Evolutionary conservation across 1,140 invertebrate species (phyloP).

Genomic region (Agrypnia vestita): DNA sequence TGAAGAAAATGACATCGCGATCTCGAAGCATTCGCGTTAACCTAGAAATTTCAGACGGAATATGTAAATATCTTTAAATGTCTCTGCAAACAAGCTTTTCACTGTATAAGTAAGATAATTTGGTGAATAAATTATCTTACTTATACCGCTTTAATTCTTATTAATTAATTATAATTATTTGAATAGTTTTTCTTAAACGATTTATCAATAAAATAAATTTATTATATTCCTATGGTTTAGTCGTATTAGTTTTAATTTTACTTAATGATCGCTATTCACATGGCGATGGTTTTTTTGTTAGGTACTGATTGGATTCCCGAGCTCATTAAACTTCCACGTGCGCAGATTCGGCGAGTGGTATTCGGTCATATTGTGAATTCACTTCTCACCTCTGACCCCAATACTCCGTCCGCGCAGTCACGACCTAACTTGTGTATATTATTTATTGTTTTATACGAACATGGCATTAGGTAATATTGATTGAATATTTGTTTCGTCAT

Average conservation of each 20-base stretch:
- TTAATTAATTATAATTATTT: too few relatives aligned
- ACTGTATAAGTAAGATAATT: too few relatives aligned
- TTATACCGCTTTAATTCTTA: too few relatives aligned
- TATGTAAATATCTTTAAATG: too few relatives aligned
- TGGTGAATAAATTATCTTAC: too few relatives aligned
- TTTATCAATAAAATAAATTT: too few relatives aligned
- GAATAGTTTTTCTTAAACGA: too few relatives aligned
- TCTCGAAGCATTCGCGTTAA: too few relatives aligned
- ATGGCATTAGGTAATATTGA: slow-evolving; percentile 43
- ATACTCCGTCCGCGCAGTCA: slow-evolving; percentile 33
- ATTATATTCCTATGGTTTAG: too few relatives aligned
- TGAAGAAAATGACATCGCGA: too few relatives aligned
- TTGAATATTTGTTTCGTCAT: slow-evolving; percentile 50
- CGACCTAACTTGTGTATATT: slow-evolving; percentile 42
- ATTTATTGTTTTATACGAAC: slow-evolving; percentile 47
- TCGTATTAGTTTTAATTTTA: not conserved
- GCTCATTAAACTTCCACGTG: slow-evolving; percentile 29
- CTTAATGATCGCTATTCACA: not conserved
- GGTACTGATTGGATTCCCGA: not conserved
- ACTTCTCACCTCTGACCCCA: slow-evolving; percentile 50
- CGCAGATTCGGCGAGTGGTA: slow-evolving; percentile 18
- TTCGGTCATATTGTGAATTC: slow-evolving; percentile 35
- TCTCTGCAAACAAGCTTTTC: too few relatives aligned
- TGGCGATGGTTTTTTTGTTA: not conserved
- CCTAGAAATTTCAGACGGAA: too few relatives aligned